Conservation (phyloP, 30 jellyfish, hydroid and myxozoan genomes). For the Aurelia coerulea region DNA sequence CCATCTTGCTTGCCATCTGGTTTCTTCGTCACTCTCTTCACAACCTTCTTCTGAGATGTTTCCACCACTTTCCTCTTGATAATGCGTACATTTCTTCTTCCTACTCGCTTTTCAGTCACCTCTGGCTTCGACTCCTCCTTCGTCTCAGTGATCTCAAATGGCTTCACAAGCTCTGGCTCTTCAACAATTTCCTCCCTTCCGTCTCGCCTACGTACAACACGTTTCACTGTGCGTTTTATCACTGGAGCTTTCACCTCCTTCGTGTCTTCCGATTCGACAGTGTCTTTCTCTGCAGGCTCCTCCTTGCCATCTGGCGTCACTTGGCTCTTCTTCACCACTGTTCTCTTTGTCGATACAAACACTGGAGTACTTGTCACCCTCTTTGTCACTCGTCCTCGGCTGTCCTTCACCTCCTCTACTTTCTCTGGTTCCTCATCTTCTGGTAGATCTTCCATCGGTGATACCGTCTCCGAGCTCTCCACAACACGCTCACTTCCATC, state of each 20-base stretch:
- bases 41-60: slow-evolving; percentile 66
- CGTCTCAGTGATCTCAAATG: slow-evolving; percentile 62
- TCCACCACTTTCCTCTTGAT: slow-evolving; percentile 78
- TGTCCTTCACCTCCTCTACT: slow-evolving; percentile 62
- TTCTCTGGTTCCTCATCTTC: slow-evolving; percentile 80
- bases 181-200: slow-evolving; percentile 65
- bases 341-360: slow-evolving; percentile 63
- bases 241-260: slow-evolving; percentile 54
- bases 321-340: slow-evolving; percentile 57
- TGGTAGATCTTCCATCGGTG: slow-evolving; percentile 67
- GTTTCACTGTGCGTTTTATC: slow-evolving; percentile 34
- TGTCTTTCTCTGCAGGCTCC: slow-evolving; percentile 72
- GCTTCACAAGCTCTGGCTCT: slow-evolving; percentile 66
- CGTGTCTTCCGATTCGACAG: slow-evolving; percentile 73
- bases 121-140: slow-evolving; percentile 71
- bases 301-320: slow-evolving; percentile 84
- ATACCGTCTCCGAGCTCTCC: slow-evolving; percentile 83
- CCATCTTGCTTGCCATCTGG: slow-evolving; percentile 85
- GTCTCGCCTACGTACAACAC: slow-evolving; percentile 76
- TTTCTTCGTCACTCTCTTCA: slow-evolving; percentile 48
- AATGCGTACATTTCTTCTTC: slow-evolving; percentile 42
- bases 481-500: slow-evolving; percentile 80
- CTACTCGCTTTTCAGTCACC: slow-evolving; percentile 53
- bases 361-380: slow-evolving; percentile 68
- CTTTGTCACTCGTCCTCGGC: slow-evolving; percentile 66